Conservation (phyloP, 2,113 vertebrate genomes). For the Collichthys lucidus region DNA sequence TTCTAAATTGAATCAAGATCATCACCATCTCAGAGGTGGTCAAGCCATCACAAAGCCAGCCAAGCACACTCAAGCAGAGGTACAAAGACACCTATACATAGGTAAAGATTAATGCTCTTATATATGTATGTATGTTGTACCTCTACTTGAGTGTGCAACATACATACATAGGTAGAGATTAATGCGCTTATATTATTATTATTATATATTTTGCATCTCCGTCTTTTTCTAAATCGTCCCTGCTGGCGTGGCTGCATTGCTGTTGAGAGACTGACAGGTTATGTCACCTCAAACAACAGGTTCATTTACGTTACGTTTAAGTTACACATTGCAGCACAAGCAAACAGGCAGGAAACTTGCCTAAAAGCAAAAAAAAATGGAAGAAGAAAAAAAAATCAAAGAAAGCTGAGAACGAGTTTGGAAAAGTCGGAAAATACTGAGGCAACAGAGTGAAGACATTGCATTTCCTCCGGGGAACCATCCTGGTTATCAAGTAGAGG, state of each 20-base stretch:
- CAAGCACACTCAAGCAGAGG: neutral
- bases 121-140: too few relatives aligned
- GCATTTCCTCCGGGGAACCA: slow-evolving; percentile 50
- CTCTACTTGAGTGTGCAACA: too few relatives aligned
- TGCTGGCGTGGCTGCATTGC: slow-evolving; percentile 10
- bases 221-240: slow-evolving; percentile 12
- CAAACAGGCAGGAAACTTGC: slow-evolving; percentile 49
- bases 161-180: slow-evolving; percentile 29
- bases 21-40: slow-evolving; percentile 48
- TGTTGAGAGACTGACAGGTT: slow-evolving; percentile 61
- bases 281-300: slow-evolving; percentile 52
- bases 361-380: slow-evolving; percentile 10
- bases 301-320: slow-evolving; percentile 54
- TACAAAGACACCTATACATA: slow-evolving; percentile 45
- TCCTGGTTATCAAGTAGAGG: slow-evolving; percentile 75
- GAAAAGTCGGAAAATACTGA: slow-evolving; percentile 53
- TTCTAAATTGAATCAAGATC: slow-evolving; percentile 55
- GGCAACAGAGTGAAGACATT: slow-evolving; percentile 32
- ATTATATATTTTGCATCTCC: neutral
- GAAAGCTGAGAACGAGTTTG: slow-evolving; percentile 38
- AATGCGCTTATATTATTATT: slow-evolving; percentile 16
- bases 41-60: slow-evolving; percentile 22
- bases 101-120: slow-evolving; percentile 32
- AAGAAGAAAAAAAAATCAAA: slow-evolving; percentile 15
- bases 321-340: slow-evolving; percentile 55